Evolutionary conservation across 2,797 vertebrate genomes (phyloP).

Genomic region (Dermochelys coriacea): DNA sequence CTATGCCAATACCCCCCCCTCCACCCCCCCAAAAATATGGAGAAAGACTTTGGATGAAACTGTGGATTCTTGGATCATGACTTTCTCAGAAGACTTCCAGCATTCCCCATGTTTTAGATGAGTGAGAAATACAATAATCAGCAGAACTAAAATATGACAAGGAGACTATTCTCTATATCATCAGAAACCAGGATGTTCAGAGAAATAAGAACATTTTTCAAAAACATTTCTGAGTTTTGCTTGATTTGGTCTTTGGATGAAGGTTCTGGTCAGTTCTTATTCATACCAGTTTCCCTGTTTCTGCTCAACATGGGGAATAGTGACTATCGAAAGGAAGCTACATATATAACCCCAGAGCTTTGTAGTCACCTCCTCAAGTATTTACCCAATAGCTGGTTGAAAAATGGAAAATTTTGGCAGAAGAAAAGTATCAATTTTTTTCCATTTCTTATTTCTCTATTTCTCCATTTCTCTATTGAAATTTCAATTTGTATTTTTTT

Average conservation of each 20-base stretch:
- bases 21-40: not conserved
- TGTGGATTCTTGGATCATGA: not conserved
- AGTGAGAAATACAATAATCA: not conserved
- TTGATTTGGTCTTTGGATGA: not conserved
- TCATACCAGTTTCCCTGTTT: not conserved
- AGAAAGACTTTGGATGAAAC: not conserved
- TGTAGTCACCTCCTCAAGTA: not conserved
- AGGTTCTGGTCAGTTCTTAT: not conserved
- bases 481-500: not conserved
- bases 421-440: not conserved
- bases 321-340: not conserved
- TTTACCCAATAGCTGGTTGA: not conserved
- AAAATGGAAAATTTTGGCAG: not conserved
- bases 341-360: not conserved
- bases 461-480: no score
- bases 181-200: not conserved
- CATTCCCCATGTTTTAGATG: not conserved
- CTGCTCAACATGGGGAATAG: not conserved
- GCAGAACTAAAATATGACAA: not conserved
- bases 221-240: not conserved
- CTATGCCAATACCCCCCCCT: not conserved
- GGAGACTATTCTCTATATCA: not conserved
- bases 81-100: not conserved
- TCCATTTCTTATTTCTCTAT: not conserved
- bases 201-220: not conserved